A percentile compares a stretch with the other conserved stretches of the same genome.
Evolutionary conservation across 2,888 invertebrate genomes (phyloP).

Genomic region (Eledone cirrhosa): DNA sequence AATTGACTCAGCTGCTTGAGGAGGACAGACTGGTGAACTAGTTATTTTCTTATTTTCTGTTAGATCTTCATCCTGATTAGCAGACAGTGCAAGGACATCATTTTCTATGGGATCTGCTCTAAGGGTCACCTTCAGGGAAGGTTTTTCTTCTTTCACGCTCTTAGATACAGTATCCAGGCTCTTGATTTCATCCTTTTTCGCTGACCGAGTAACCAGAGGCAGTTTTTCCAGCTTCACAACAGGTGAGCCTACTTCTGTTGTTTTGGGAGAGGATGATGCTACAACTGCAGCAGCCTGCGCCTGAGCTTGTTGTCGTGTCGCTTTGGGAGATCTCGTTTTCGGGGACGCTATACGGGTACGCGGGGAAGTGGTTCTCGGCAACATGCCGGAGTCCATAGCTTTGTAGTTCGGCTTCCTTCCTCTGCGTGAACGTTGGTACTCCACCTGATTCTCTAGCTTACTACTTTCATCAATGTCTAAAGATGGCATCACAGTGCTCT

Average conservation of each 20-base stretch:
- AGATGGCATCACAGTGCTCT: slow-evolving; percentile 17
- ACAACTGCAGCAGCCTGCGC: slow-evolving; percentile 35
- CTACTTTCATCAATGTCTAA: slow-evolving; percentile 28
- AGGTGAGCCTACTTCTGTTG: slow-evolving; percentile 40
- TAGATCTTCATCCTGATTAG: slow-evolving; percentile 35
- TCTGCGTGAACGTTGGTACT: slow-evolving; percentile 42
- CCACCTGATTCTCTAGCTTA: slow-evolving; percentile 31
- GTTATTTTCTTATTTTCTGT: slow-evolving; percentile 30
- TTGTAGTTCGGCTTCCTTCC: slow-evolving; percentile 53
- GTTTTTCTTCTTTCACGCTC: slow-evolving; percentile 40
- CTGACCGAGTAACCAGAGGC: slow-evolving; percentile 35
- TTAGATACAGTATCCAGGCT: neutral
- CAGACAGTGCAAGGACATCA: slow-evolving; percentile 32
- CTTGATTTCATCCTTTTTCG: slow-evolving; percentile 36
- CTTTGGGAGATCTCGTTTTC: slow-evolving; percentile 36
- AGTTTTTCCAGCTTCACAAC: slow-evolving; percentile 53
- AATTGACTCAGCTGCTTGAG: neutral
- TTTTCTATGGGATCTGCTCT: slow-evolving; percentile 29
- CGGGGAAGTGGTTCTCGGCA: slow-evolving; percentile 46
- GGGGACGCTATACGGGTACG: slow-evolving; percentile 44
- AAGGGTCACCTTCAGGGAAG: slow-evolving; percentile 28
- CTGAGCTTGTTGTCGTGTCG: slow-evolving; percentile 40
- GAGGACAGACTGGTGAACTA: neutral
- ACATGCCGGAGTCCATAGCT: slow-evolving; percentile 46
- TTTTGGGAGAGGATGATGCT: slow-evolving; percentile 35